These are phyloP conservation scores for Drosophila gunungcola DNA, from an alignment of 1,140 invertebrate genomes.

Conservation along the genomic window DNA sequence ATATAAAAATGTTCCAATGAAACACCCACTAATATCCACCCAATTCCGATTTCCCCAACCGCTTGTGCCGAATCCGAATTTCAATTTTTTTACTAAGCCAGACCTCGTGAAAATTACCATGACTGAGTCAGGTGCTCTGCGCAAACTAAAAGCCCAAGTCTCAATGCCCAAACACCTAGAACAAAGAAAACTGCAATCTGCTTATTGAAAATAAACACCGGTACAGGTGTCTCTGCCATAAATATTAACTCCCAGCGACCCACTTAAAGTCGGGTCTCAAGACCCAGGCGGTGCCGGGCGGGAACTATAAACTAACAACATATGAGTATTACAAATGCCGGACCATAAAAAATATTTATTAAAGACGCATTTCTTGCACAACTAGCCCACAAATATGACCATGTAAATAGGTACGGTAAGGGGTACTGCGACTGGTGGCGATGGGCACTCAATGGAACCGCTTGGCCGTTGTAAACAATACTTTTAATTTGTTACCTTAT, in stretches of 20 bases:
- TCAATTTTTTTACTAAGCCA: constrained; percentile 9
- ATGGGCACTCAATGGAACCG: constrained; percentile 52
- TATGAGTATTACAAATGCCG: constrained; percentile 36
- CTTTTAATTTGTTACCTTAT: constrained; percentile 69
- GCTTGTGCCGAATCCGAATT: neutral
- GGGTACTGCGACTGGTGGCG: constrained; percentile 30
- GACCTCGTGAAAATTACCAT: constrained; percentile 27
- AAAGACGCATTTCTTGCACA: constrained; percentile 77
- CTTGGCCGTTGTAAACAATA: constrained; percentile 60
- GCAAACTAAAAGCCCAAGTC: constrained; percentile 18
- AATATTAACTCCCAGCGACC: constrained; percentile 50
- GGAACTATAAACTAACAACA: constrained; percentile 26
- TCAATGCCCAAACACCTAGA: constrained; percentile 7
- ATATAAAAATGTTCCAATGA: neutral
- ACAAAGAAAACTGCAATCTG: constrained; percentile 44
- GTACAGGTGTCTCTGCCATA: constrained; percentile 59
- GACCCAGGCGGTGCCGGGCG: constrained; percentile 18
- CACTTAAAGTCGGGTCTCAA: constrained; percentile 49
- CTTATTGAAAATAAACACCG: constrained; percentile 23
- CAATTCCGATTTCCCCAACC: constrained; percentile 7
- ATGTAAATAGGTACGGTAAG: constrained; percentile 28
- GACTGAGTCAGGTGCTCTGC: constrained; percentile 26
- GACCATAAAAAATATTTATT: constrained; percentile 60
- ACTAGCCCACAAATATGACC: constrained; percentile 29
- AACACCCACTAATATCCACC: constrained; percentile 6